Percentiles rank a stretch among this genome's conserved stretches.
These are phyloP conservation scores for Emydoidea blandingii DNA, from an alignment of 2,797 vertebrate genomes.

Conservation along the genomic window DNA sequence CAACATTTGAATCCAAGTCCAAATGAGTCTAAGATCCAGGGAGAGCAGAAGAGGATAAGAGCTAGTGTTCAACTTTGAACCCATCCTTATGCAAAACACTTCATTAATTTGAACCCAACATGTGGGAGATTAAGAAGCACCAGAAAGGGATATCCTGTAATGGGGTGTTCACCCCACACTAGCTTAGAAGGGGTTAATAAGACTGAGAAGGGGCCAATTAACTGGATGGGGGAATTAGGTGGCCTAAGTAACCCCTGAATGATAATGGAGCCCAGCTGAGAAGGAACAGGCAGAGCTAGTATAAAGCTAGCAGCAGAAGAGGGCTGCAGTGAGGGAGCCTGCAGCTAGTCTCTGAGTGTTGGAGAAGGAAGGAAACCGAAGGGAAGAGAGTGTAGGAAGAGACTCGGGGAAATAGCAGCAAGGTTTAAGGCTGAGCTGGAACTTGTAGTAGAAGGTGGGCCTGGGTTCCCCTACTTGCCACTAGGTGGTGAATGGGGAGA, in stretches of 20 bases:
- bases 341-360: background rate
- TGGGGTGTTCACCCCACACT: too few species aligned
- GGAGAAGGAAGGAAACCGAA: background rate
- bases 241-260: too few species aligned
- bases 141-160: background rate
- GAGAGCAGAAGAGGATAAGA: background rate
- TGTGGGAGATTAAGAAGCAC: background rate
- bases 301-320: too few species aligned
- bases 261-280: too few species aligned
- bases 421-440: background rate
- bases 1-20: background rate
- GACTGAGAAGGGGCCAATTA: too few species aligned
- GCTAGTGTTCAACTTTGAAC: background rate
- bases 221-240: too few species aligned
- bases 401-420: background rate
- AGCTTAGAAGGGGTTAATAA: too few species aligned
- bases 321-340: too few species aligned
- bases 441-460: background rate
- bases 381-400: background rate
- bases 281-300: too few species aligned
- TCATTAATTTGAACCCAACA: background rate
- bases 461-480: background rate
- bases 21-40: background rate
- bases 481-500: background rate
- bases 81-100: background rate